Conservation (phyloP, 2,888 invertebrate genomes). For the Phanerotoma sp. region DNA sequence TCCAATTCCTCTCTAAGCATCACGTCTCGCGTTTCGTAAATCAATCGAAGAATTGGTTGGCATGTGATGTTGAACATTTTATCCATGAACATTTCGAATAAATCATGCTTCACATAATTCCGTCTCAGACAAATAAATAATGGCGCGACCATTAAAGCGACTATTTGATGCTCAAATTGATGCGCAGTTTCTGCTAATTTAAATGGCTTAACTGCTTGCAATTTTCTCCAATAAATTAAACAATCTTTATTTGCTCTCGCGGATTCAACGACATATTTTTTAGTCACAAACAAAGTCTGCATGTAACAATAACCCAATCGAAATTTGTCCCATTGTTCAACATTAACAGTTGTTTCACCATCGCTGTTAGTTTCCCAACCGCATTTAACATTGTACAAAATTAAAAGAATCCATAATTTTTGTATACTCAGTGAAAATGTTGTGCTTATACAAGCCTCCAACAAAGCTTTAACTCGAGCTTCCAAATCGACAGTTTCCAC, state of each 20-base stretch:
- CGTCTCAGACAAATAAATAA: conserved; percentile 58
- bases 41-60: conserved; percentile 65
- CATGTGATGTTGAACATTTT: conserved; percentile 66
- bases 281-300: conserved; percentile 50
- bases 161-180: conserved; percentile 50
- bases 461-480: conserved; percentile 46
- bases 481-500: conserved; percentile 47
- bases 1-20: conserved; percentile 53
- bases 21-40: conserved; percentile 64
- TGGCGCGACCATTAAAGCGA: conserved; percentile 60
- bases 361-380: conserved; percentile 32
- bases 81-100: conserved; percentile 63
- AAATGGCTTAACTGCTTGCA: conserved; percentile 41
- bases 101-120: conserved; percentile 54
- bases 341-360: conserved; percentile 32
- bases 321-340: conserved; percentile 47
- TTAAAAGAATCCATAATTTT: conserved; percentile 59
- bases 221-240: conserved; percentile 54
- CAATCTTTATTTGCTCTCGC: conserved; percentile 54
- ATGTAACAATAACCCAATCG: conserved; percentile 52
- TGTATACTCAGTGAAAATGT: conserved; percentile 57
- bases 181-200: conserved; percentile 33
- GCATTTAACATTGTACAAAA: conserved; percentile 51
- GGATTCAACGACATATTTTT: conserved; percentile 51
- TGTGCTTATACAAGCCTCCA: conserved; percentile 52